Base-by-base conservation (phyloP, 2,797 vertebrate genomes). In the Varecia variegata region DNA sequence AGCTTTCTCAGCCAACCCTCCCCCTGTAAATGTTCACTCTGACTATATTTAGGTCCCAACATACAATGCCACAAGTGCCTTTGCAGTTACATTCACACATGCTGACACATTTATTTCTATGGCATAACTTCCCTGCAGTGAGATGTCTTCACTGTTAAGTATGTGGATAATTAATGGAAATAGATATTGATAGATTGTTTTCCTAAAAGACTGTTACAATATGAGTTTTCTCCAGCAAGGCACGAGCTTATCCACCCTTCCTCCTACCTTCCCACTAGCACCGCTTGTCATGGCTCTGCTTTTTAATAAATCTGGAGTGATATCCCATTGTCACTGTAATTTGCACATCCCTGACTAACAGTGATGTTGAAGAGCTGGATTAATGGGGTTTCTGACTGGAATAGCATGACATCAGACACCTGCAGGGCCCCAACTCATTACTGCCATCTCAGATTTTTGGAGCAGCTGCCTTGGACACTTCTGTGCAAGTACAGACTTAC, bases 81-180 rank as follows among this genome's bases (percentile, higher is more conserved):
- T 8, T 67, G 30, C 20, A 71, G 4, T 70, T 20, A 13, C 2
- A 43, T 5, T 4, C 3, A 32, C 0, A 4, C 1, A 0, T n/a
- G 0, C 14, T 62, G 12, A 3, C 77, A 6, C 17, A 30, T 56
- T 93, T 47, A 27, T 93, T 74, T 85, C 47, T 83, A 10, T 30
- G 5, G 6, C 32, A 30, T 76, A 3, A 25, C 17, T 65, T 71
- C 6, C 30, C 71, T 54, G 10, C 7, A 43, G 3, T 87, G 27
- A 80, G 27, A 25, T 80, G 40, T 87, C 35, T 25, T n/a, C 6
- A 47, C 14, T 30, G 15, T 58, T 17, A 23, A 74, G 30, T 52
- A 25, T 65, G 6, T 74, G 3, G 27, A 7, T 58, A 32, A 35
- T 86, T 54, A 83, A 81, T 68, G 17, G 54, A 91, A 93, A 84